Base-by-base conservation (phyloP, 2,888 invertebrate species). In the Physocephala rufipes region DNA sequence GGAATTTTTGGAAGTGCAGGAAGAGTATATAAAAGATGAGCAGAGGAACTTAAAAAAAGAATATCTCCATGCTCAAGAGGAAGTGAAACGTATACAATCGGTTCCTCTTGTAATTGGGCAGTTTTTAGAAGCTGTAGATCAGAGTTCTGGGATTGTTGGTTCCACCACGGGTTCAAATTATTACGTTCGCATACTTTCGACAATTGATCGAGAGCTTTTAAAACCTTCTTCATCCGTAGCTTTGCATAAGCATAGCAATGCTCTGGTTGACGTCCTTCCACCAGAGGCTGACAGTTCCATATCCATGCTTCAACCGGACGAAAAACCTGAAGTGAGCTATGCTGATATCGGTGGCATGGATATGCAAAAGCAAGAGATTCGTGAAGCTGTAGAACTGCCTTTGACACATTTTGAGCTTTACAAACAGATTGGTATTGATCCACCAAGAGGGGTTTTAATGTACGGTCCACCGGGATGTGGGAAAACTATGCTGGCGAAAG, bases 401-500 rank as follows among this genome's bases (percentile, higher is more conserved):
- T 88, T 99, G 21, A 99, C 99, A 21, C 99, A 99, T 85, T 98
- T 98, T 82, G 99, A 99, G 86, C 88, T 99, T 55, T 99, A 99
- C 87, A 94, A 99, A 85, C 99, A 99, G 89, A 95, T 95, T 82
- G 99, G 99, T 86, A 99, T 99, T 82, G 99, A 99, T 85, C 99
- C 99, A 1, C 99, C 99, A 0, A 89, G 97, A 24, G 98, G 98
- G 78, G 99, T 99, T 1, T 90, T 99, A 47, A 96, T 99, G 97
- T 99, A 96, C 82, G 99, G 99, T 0, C 99, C 99, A n/a, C 99
- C 99, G 0, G 95, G 99, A 1, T 99, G 99, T 86, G 99, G 99
- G 36, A 99, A 99, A 88, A 99, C 99, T 71, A 99, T 99, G 99
- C 88, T 99, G 79, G 99, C 99, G 43, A 99, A 99, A 86, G 98